Percentiles rank a stretch among this genome's conserved stretches.
Conservation (phyloP, 2,797 vertebrate species). For the Chanos chanos region DNA sequence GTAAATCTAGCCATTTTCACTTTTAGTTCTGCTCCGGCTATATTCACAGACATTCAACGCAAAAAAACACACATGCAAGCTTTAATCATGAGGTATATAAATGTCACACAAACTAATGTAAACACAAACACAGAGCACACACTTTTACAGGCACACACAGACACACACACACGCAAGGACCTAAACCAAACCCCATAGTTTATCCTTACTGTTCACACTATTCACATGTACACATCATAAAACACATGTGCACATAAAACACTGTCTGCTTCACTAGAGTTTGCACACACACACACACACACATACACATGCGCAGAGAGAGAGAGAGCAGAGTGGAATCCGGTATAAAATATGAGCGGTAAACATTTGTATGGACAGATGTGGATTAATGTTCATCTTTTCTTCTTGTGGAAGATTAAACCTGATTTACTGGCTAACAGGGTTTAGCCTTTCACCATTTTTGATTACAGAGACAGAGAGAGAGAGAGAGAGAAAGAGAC, state of each 20-base stretch:
- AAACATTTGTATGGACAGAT: slow-evolving; percentile 79
- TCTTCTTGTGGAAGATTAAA: slow-evolving; percentile 75
- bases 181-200: neutral
- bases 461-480: slow-evolving; percentile 60
- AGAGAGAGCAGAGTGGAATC: slow-evolving; percentile 49
- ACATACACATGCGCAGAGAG: slow-evolving; percentile 26
- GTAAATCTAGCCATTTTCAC: neutral
- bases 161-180: neutral
- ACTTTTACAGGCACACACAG: neutral
- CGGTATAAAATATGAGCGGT: slow-evolving; percentile 68
- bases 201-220: neutral
- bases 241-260: neutral
- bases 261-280: too few species aligned
- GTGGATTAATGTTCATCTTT: slow-evolving; percentile 81
- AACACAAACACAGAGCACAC: neutral
- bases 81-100: neutral
- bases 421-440: slow-evolving; percentile 71
- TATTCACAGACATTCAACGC: slow-evolving; percentile 9
- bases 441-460: slow-evolving; percentile 61
- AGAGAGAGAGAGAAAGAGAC: slow-evolving; percentile 27
- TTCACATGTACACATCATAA: neutral
- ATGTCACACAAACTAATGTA: slow-evolving; percentile 1
- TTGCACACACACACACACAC: neutral
- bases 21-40: slow-evolving; percentile 14
- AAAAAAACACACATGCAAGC: neutral